Conservation (phyloP, 2,888 invertebrate species). For the Lepidocyrtinus sp. region DNA sequence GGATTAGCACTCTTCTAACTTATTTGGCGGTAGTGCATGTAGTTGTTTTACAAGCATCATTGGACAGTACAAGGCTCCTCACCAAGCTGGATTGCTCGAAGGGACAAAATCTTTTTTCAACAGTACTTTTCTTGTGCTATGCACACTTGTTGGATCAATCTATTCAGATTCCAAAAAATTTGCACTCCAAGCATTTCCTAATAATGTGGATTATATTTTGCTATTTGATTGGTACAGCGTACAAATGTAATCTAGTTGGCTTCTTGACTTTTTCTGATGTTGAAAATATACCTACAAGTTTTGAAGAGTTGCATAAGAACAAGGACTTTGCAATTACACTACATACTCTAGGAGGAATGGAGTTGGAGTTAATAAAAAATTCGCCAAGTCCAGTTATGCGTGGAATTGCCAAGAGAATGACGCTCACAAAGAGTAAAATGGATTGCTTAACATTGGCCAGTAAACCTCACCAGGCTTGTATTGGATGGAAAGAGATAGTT, state of each 20-base stretch:
- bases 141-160: constrained; percentile 18
- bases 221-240: constrained; percentile 45
- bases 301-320: constrained; percentile 17
- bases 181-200: neutral
- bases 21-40: constrained; percentile 11
- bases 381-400: constrained; percentile 25
- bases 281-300: constrained; percentile 27
- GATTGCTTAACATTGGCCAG: constrained; percentile 18
- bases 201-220: constrained; percentile 23
- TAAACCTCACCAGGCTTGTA: too few species aligned
- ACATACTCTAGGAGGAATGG: constrained; percentile 41
- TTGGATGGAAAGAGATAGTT: too few species aligned
- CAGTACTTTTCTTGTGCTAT: neutral
- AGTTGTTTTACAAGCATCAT: neutral
- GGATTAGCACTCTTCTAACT: constrained; percentile 20
- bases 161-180: neutral
- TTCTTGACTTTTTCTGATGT: constrained; percentile 37
- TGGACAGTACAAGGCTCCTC: neutral
- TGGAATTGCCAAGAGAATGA: constrained; percentile 29
- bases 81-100: neutral
- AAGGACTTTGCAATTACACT: constrained; percentile 29
- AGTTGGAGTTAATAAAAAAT: constrained; percentile 28
- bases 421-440: neutral
- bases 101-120: too few species aligned
- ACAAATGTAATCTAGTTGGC: constrained; percentile 40